Evolutionary conservation across 1,140 invertebrate species (phyloP).

Genomic region (Hestina assimilis): DNA sequence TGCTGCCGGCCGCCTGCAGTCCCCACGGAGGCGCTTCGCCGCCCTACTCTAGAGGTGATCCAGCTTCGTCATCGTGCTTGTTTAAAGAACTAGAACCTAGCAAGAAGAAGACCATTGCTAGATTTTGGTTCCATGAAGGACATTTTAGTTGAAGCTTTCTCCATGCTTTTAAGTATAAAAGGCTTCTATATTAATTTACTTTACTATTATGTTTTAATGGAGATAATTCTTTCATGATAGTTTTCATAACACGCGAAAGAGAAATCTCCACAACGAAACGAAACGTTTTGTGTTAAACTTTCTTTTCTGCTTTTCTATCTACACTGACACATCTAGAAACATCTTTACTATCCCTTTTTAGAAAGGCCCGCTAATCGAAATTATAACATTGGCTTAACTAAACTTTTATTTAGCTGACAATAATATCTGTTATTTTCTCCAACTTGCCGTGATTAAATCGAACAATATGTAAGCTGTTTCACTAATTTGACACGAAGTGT

Average conservation of each 20-base stretch:
- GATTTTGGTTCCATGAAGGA: constrained; percentile 3
- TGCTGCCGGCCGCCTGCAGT: constrained; percentile 85
- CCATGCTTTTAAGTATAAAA: constrained; percentile 11
- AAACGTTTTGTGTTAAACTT: neutral
- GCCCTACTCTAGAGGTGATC: constrained; percentile 84
- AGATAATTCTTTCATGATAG: neutral
- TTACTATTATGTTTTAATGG: neutral
- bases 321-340: constrained; percentile 8
- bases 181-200: constrained; percentile 7
- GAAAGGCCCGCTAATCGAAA: neutral
- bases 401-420: neutral
- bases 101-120: neutral
- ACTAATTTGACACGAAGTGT: neutral
- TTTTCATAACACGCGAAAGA: neutral
- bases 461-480: no score
- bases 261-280: constrained; percentile 12
- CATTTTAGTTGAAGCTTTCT: constrained; percentile 12
- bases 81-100: constrained; percentile 6
- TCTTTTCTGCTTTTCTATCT: constrained; percentile 3
- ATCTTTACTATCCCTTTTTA: neutral
- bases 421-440: neutral
- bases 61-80: constrained; percentile 26
- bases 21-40: constrained; percentile 84
- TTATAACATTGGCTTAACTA: neutral
- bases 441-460: no score